Base-by-base conservation (phyloP, 2,113 vertebrate species). In the Rana temporaria region DNA sequence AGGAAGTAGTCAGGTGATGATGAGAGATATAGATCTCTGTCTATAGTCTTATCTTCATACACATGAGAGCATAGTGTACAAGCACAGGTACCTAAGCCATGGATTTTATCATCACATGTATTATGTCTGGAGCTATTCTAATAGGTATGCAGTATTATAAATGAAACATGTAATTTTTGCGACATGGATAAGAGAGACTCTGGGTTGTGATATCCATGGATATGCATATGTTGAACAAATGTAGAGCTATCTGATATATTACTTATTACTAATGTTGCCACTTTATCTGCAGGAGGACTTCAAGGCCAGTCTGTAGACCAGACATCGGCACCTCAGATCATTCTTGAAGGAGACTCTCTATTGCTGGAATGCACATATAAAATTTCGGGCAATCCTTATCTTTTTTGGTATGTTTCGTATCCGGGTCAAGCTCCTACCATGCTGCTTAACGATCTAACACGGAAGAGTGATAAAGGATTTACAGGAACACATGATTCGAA, bases 281-380 rank as follows among this genome's bases (percentile, higher is more conserved):
- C n/a, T 57, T 15, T 79, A 79, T 79, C 68, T 42, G 6, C 79
- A 81, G 79, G 26, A 6, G 9, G 6, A 34, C 73, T 17, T 32
- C 15, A 20, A 7, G 79, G 67, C 11, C 79, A 73, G 48, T 73
- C 79, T 22, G 26, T 81, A 24, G 22, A 73, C 34, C 79, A 81
- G 60, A 73, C 42, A 53, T 22, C 15, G 0, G 22, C 17, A 20
- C 69, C 57, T 18, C 59, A 56, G 22, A n/a, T 19, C 34, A 42
- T 81, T 19, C 42, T 22, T 7, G n/a, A 48, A 55, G 69, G 42
- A 65, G 19, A 30, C 19, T 5, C 59, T 6, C 22, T 81, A 17
- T 20, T 34, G n/a, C 16, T 81, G 42, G 48, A 81, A 63, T 81
- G 79, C 38, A 73, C 69, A 62, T 81, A 73, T 20, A 72, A 22